These are phyloP conservation scores for Heteractis magnifica DNA, from an alignment of 92 coral and sea anemone species.

Conservation along the genomic window DNA sequence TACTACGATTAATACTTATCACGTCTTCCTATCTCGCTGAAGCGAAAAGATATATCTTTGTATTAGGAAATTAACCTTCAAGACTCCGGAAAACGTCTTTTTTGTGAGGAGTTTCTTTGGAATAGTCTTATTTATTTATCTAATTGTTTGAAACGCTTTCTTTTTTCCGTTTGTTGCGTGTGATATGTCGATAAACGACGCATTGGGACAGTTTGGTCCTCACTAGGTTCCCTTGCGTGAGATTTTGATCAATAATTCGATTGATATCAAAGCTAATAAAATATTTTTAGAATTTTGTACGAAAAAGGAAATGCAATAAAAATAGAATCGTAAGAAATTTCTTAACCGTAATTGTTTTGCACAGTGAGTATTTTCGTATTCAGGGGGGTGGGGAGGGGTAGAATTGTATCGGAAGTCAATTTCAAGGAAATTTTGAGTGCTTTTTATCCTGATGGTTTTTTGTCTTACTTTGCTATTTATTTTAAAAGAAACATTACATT, in stretches of 20 bases:
- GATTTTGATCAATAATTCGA: background rate
- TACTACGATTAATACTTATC: background rate
- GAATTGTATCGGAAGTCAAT: no score
- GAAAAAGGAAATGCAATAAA: background rate
- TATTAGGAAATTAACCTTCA: constrained; percentile 2
- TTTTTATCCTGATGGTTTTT: no score
- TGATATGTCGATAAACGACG: background rate
- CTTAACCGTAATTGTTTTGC: background rate
- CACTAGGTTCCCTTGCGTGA: background rate
- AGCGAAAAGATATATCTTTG: constrained; percentile 3
- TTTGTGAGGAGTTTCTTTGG: background rate
- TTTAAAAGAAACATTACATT: no score
- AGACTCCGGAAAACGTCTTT: background rate
- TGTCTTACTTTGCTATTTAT: no score
- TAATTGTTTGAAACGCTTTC: constrained; percentile 11
- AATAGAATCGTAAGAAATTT: background rate
- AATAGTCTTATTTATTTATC: background rate
- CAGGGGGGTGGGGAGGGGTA: background rate
- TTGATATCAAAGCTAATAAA: background rate
- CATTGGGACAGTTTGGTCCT: background rate
- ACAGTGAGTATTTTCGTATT: background rate
- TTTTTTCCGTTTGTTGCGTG: background rate
- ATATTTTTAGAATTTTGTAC: background rate
- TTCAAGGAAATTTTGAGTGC: no score
- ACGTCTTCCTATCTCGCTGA: background rate